phyloP scores from a whole-genome alignment of 1,140 invertebrate species.

The Hirudo medicinalis region DNA sequence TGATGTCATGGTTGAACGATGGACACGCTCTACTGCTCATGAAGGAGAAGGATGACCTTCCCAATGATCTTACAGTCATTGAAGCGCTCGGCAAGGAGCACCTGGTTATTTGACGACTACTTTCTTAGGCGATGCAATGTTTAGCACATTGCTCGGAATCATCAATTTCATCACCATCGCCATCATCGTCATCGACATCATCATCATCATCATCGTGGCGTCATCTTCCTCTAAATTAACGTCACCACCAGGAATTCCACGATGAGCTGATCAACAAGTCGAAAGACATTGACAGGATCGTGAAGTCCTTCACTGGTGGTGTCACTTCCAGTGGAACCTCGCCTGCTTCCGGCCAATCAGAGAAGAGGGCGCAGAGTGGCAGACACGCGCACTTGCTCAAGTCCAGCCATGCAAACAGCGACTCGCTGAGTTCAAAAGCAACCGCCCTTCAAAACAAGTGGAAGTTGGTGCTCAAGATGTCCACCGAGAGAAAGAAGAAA shows the following conservation, averaged over 20 bases:
- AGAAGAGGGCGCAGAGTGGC: slow-evolving; percentile 18
- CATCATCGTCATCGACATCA: not conserved
- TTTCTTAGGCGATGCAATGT: slow-evolving; percentile 5
- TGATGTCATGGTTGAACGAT: slow-evolving; percentile 75
- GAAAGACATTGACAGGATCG: slow-evolving; percentile 35
- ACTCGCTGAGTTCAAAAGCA: slow-evolving; percentile 48
- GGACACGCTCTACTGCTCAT: slow-evolving; percentile 72
- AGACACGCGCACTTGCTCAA: slow-evolving; percentile 31
- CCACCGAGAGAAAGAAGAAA: slow-evolving; percentile 82
- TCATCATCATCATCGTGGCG: not conserved
- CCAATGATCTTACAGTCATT: slow-evolving; percentile 43
- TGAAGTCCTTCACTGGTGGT: slow-evolving; percentile 26
- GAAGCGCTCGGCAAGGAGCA: slow-evolving; percentile 39
- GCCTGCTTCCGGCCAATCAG: slow-evolving; percentile 2
- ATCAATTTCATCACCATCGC: not conserved
- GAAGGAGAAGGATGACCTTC: slow-evolving; percentile 75
- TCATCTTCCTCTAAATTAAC: slow-evolving; percentile 1
- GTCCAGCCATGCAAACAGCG: slow-evolving; percentile 27
- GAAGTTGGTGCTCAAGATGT: slow-evolving; percentile 86
- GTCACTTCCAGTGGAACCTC: not conserved
- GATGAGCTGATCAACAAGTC: slow-evolving; percentile 36
- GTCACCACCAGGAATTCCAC: slow-evolving; percentile 35
- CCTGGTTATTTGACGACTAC: slow-evolving; percentile 27
- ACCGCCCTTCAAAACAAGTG: slow-evolving; percentile 87
- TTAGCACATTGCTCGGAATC: not conserved